These are phyloP conservation scores for Matsumurasca onukii DNA, from an alignment of 1,140 invertebrate species.

Conservation along the genomic window DNA sequence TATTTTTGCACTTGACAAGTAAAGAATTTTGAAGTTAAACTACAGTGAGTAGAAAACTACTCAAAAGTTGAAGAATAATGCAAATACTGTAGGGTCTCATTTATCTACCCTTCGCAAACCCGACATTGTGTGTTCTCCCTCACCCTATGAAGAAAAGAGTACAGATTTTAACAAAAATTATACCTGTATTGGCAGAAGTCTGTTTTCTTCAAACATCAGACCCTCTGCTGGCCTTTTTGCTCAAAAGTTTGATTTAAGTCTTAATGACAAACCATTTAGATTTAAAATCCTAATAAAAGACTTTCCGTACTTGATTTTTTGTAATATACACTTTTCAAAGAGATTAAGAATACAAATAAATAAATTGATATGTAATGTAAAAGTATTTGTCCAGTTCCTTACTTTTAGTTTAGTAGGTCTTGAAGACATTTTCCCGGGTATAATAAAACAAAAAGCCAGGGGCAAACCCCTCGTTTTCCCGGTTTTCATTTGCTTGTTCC, in stretches of 20 bases:
- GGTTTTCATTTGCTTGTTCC: neutral
- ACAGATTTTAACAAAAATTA: neutral
- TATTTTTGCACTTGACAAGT: neutral
- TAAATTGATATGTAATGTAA: neutral
- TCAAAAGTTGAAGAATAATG: neutral
- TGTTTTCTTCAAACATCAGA: neutral
- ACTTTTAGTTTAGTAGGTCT: neutral
- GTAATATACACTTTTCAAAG: neutral
- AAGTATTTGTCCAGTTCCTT: neutral
- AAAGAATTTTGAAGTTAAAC: neutral
- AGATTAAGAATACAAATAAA: neutral
- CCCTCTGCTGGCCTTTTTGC: neutral
- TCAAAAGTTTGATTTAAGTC: neutral
- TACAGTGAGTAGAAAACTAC: neutral
- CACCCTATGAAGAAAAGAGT: neutral
- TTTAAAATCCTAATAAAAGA: neutral
- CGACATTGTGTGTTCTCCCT: too few species aligned
- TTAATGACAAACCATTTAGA: neutral
- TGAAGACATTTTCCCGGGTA: neutral
- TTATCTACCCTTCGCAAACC: too few species aligned
- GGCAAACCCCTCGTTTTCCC: too few species aligned
- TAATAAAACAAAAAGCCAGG: neutral
- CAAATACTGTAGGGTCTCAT: neutral
- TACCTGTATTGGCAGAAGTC: neutral
- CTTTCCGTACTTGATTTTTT: neutral